These are phyloP conservation scores for Patella pellucida DNA, from an alignment of 2,888 invertebrate genomes.

Conservation along the genomic window DNA sequence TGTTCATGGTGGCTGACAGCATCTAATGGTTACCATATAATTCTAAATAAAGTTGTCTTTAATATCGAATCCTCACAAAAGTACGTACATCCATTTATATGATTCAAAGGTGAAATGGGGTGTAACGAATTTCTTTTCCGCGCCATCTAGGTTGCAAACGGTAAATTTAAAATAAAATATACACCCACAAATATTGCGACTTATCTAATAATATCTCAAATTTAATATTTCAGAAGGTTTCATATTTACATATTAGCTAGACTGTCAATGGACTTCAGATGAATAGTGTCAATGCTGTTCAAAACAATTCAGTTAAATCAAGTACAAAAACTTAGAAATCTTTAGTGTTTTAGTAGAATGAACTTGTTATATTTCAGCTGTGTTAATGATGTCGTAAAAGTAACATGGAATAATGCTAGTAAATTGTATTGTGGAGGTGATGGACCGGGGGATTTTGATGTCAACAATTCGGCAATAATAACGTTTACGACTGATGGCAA, in stretches of 20 bases:
- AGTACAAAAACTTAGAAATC: neutral
- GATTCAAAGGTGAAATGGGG: too few species aligned
- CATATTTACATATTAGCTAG: too few species aligned
- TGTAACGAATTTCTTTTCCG: too few species aligned
- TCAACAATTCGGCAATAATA: neutral
- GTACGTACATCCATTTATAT: too few species aligned
- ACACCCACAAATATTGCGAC: too few species aligned
- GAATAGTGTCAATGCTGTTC: too few species aligned
- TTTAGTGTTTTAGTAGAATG: too few species aligned
- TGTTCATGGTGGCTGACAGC: slow-evolving; percentile 37
- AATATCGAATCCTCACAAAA: slow-evolving; percentile 26
- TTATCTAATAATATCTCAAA: too few species aligned
- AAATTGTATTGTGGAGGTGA: neutral
- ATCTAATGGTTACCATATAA: slow-evolving; percentile 27
- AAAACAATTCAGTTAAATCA: neutral
- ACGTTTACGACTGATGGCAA: neutral
- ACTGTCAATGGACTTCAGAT: too few species aligned
- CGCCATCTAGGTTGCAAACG: too few species aligned
- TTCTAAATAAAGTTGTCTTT: slow-evolving; percentile 42
- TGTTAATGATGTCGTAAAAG: neutral
- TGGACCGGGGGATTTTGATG: neutral
- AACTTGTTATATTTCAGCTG: neutral
- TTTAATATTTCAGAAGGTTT: too few species aligned
- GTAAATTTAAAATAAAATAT: too few species aligned
- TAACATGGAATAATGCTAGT: neutral